phyloP scores from a whole-genome alignment of 2,797 vertebrate genomes.

The Podargus strigoides region DNA sequence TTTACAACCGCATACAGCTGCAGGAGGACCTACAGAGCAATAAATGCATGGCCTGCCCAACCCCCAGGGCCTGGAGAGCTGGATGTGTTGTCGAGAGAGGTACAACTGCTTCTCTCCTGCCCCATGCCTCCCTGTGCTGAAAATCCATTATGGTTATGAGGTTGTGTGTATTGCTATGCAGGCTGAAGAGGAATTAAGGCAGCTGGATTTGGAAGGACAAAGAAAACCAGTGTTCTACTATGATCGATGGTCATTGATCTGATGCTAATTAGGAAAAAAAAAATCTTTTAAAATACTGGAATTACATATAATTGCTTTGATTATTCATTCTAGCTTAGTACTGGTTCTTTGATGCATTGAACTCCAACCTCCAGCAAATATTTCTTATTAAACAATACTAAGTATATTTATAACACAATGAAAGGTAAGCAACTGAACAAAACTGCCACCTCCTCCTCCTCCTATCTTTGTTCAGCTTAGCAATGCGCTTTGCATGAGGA shows the following conservation, averaged over 20 bases:
- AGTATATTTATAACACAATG: not conserved
- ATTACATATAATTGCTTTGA: constrained; percentile 55
- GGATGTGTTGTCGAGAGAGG: not conserved
- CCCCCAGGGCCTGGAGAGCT: not conserved
- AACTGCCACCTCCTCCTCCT: not conserved
- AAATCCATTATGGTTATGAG: constrained; percentile 2
- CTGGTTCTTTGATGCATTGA: not conserved
- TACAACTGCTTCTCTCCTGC: not conserved
- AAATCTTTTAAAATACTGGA: constrained; percentile 36
- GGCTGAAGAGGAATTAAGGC: constrained; percentile 62
- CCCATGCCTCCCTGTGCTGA: not conserved
- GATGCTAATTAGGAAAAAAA: constrained; percentile 63
- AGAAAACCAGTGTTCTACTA: constrained; percentile 55
- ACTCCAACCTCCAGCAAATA: not conserved
- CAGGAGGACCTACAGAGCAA: not conserved
- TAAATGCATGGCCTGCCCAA: not conserved
- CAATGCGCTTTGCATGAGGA: not conserved
- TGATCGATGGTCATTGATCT: constrained; percentile 63
- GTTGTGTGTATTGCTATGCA: not conserved
- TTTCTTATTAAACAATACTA: not conserved
- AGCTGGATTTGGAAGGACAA: constrained; percentile 67
- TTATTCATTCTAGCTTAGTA: constrained; percentile 38
- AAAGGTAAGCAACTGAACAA: not conserved
- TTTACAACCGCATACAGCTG: not conserved
- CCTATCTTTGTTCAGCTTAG: not conserved